Evolutionary conservation across 1,140 invertebrate genomes (phyloP), one percentile per base, ranked within the genome.

Genomic region (Druon quercuslanigerum): DNA sequence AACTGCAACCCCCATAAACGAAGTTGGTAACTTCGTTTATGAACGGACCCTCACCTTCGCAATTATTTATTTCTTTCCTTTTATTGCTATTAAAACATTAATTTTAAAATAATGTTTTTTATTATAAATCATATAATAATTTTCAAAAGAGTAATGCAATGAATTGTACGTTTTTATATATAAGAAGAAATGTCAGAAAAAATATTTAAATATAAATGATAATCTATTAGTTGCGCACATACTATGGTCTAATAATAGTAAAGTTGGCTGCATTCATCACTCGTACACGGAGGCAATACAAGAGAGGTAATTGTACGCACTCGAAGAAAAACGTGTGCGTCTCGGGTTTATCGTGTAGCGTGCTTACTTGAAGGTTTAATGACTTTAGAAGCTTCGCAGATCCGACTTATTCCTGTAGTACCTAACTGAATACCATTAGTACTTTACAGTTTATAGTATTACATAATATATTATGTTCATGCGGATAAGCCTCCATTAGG

Each of bases 321-420:
- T 66, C 57, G 33, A 33, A 19, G 25, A 66, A 66, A 66, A 66
- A 66, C 25, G 57, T 66, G 57, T 66, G 57, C 57, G 57, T 66
- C 57, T 66, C 25, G 9, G 0, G 40, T 33, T 66, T 66, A 57
- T 57, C 19, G 56, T 19, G 0, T 57, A 66, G 57, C 57, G 57
- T 33, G 57, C 57, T 33, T n/a, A 66, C 40, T 46, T 46, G 40
- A 46, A 46, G 40, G 57, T 66, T 66, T 66, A 66, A 66, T 66
- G 57, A 66, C 57, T 66, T 33, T 14, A 33, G 57, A 57, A 20
- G 20, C 57, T 33, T 66, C 57, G 16, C 11, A 13, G 33, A 25
- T 66, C 57, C 25, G 0, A 66, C 20, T 9, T 46, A 46, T 66
- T 66, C 25, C 57, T 66, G 13, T 46, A 46, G 57, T 19, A 54